phyloP scores from a whole-genome alignment of 2,888 invertebrate genomes.

The Oligia latruncula region DNA sequence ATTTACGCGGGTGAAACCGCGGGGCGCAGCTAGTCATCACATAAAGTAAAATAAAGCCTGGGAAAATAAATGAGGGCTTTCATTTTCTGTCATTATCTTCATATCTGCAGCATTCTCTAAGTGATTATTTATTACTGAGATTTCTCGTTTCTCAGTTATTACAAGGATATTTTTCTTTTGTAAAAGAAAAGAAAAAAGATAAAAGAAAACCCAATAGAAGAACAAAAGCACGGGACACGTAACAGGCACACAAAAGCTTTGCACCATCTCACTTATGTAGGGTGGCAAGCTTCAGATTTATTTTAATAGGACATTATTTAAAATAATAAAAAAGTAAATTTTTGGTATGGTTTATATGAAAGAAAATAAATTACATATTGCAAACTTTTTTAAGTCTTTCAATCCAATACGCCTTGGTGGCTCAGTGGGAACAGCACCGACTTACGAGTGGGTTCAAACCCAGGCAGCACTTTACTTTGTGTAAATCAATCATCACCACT shows the following conservation, averaged over 20 bases:
- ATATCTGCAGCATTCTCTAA: conserved; percentile 30
- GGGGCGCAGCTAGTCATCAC: too few relatives aligned
- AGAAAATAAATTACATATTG: too few relatives aligned
- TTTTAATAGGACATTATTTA: not conserved
- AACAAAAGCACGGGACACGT: conserved; percentile 68
- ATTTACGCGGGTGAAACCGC: too few relatives aligned
- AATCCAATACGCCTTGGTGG: too few relatives aligned
- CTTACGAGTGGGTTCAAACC: not conserved
- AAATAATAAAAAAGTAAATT: too few relatives aligned
- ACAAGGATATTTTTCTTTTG: conserved; percentile 56
- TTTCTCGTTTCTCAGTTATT: conserved; percentile 55
- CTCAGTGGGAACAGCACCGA: not conserved
- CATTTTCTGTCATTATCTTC: conserved; percentile 28
- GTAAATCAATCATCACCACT: not conserved
- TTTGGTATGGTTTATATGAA: too few relatives aligned
- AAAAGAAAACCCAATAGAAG: conserved; percentile 66
- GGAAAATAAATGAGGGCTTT: conserved; percentile 20
- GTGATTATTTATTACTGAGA: conserved; percentile 57
- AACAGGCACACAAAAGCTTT: conserved; percentile 70
- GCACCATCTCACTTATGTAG: conserved; percentile 65
- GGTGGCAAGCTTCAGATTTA: conserved; percentile 48
- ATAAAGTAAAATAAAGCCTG: not conserved
- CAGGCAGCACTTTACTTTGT: not conserved
- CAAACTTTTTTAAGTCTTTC: too few relatives aligned
- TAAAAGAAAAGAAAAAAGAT: conserved; percentile 56